A percentile compares a stretch with the other conserved stretches of the same genome.
These are phyloP conservation scores for Noturus placidus DNA, from an alignment of 2,113 vertebrate species.

Conservation along the genomic window DNA sequence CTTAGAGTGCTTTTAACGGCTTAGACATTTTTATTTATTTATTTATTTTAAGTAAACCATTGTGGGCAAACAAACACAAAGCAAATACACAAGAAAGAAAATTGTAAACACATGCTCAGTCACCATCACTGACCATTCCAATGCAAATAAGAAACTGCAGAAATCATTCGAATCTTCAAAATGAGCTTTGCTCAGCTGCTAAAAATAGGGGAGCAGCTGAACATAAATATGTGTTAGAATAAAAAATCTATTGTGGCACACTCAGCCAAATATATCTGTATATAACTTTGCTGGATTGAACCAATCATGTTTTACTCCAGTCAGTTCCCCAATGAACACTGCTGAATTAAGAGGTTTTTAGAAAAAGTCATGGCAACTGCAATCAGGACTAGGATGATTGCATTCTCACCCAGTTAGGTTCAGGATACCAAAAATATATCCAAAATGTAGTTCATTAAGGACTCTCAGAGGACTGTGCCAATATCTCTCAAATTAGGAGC, in stretches of 20 bases:
- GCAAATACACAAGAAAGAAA: neutral
- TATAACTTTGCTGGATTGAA: neutral
- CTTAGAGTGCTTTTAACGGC: neutral
- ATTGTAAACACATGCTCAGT: neutral
- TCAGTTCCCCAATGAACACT: neutral
- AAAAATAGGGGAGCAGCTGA: conserved; percentile 14
- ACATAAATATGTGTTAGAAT: neutral
- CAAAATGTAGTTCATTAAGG: conserved; percentile 14
- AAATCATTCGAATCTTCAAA: conserved; percentile 1
- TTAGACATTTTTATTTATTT: too few relatives aligned
- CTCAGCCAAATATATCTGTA: conserved; percentile 5
- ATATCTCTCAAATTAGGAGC: conserved; percentile 1
- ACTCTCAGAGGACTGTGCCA: neutral
- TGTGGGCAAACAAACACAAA: neutral
- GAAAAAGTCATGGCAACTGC: neutral
- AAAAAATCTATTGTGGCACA: neutral
- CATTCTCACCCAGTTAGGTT: conserved; percentile 11
- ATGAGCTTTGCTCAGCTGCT: conserved; percentile 24
- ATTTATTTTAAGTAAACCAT: neutral
- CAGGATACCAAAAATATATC: conserved; percentile 1
- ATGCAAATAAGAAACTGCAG: conserved; percentile 19
- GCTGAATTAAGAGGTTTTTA: neutral
- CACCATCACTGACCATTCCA: neutral
- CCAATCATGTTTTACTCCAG: neutral
- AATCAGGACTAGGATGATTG: neutral